Base-by-base conservation (phyloP, 2,113 vertebrate genomes). In the Calidris pygmaea region DNA sequence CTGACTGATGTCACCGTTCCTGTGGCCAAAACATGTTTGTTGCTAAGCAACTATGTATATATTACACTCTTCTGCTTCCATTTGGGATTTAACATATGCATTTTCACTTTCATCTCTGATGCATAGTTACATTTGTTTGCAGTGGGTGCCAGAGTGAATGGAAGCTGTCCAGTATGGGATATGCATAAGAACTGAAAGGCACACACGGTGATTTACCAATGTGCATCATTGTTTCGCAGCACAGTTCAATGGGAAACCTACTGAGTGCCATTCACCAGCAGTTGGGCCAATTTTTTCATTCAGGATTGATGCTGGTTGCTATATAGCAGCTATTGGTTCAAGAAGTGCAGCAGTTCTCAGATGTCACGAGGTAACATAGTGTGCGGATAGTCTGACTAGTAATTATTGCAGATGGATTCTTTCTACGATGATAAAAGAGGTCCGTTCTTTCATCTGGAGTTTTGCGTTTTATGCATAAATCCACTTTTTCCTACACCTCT, bases 11-110 rank as follows among this genome's bases (percentile, higher is more conserved):
- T 95, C 93, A 97, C 85, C 55, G 6, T 84, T 97, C 72, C 85
- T 96, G 47, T 89, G 91, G 96, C 85, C 95, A 87, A 96, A 95
- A 96, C 92, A 90, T 95, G 96, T 95, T 96, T 97, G 94, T 93
- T 95, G 89, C 89, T 96, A 76, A 97, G 97, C 96, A 97, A 97
- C 97, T 96, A 95, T 95, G 97, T 97, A 97, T 97, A 96, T 97
- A 97, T 96, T 94, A 96, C 91, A 89, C 89, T 96, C 87, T 77
- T 95, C 89, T 95, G 90, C 91, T 95, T 93, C 96, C 93, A 97
- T 96, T 95, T 93, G 96, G 95, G 95, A 96, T 95, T 97, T 95
- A 96, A 95, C 96, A 92, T 96, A 97, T 93, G 96, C 95, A 95
- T 97, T 97, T 97, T 92, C 91, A 97, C 97, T 97, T 97, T 96